Evolutionary conservation across 2,888 invertebrate species (phyloP).

Genomic region (Liodrosophila aerea): DNA sequence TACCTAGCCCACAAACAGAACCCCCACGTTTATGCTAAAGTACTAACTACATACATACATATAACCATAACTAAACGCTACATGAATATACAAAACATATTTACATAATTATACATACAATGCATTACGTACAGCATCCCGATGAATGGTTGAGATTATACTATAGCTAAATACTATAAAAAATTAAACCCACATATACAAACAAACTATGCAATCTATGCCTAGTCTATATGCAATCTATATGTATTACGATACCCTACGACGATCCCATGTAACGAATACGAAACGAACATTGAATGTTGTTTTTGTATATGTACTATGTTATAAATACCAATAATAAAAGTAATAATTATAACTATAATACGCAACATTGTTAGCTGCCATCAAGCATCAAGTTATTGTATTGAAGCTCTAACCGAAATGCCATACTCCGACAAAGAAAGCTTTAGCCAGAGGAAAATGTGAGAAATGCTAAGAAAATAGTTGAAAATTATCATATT

Average conservation of each 20-base stretch:
- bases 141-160: slow-evolving; percentile 24
- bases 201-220: slow-evolving; percentile 25
- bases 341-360: slow-evolving; percentile 13
- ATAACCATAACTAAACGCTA: slow-evolving; percentile 31
- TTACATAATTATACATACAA: slow-evolving; percentile 33
- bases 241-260: not conserved
- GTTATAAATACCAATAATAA: slow-evolving; percentile 39
- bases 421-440: slow-evolving; percentile 48
- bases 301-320: slow-evolving; percentile 58
- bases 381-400: slow-evolving; percentile 26
- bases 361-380: slow-evolving; percentile 39
- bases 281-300: slow-evolving; percentile 52
- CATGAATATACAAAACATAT: slow-evolving; percentile 35
- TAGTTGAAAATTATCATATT: not conserved
- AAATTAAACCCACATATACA: slow-evolving; percentile 51
- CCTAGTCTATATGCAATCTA: slow-evolving; percentile 33
- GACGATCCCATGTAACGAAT: slow-evolving; percentile 18
- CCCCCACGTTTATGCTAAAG: slow-evolving; percentile 50
- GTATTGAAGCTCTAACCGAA: slow-evolving; percentile 22
- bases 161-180: slow-evolving; percentile 9
- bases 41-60: slow-evolving; percentile 35
- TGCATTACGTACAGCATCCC: slow-evolving; percentile 21
- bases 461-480: slow-evolving; percentile 20
- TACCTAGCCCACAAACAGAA: slow-evolving; percentile 50
- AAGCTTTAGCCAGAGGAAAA: slow-evolving; percentile 54